phyloP scores from a whole-genome alignment of 1,140 invertebrate genomes.

The Lordiphosa stackelbergi region DNA sequence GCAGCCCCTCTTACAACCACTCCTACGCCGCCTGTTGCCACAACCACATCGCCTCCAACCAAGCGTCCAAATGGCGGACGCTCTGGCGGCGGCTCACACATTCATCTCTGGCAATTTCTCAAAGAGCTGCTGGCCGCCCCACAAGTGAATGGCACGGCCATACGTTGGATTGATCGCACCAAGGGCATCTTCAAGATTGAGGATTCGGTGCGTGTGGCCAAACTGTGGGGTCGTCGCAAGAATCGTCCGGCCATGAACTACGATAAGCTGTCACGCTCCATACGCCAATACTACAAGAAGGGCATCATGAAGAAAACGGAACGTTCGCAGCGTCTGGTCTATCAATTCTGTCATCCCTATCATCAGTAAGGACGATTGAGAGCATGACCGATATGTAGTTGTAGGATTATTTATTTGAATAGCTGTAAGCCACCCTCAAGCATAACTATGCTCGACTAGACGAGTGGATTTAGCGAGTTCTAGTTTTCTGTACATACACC shows the following conservation, averaged over 20 bases:
- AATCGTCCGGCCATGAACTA: constrained; percentile 99
- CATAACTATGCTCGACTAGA: constrained; percentile 59
- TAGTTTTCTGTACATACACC: constrained; percentile 51
- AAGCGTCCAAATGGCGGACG: constrained; percentile 70
- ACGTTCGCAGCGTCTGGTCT: constrained; percentile 97
- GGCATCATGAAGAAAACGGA: constrained; percentile 99
- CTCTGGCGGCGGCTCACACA: constrained; percentile 87
- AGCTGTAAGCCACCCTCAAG: constrained; percentile 32
- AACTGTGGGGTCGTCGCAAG: constrained; percentile 97
- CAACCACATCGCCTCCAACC: constrained; percentile 31
- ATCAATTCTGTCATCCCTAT: constrained; percentile 98
- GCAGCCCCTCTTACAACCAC: constrained; percentile 16
- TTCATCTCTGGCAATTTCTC: constrained; percentile 99
- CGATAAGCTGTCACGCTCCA: constrained; percentile 98
- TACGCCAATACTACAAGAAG: constrained; percentile 99
- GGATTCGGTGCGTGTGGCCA: constrained; percentile 96
- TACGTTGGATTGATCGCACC: constrained; percentile 95
- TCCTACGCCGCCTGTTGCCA: constrained; percentile 3
- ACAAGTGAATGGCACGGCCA: constrained; percentile 92
- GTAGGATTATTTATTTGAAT: constrained; percentile 54
- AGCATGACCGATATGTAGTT: constrained; percentile 23
- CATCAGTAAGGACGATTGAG: constrained; percentile 81
- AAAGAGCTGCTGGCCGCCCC: constrained; percentile 95
- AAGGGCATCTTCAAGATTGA: constrained; percentile 99
- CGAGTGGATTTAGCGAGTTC: constrained; percentile 50